Conservation (phyloP, 1,140 invertebrate species). For the Drosophila busckii region DNA sequence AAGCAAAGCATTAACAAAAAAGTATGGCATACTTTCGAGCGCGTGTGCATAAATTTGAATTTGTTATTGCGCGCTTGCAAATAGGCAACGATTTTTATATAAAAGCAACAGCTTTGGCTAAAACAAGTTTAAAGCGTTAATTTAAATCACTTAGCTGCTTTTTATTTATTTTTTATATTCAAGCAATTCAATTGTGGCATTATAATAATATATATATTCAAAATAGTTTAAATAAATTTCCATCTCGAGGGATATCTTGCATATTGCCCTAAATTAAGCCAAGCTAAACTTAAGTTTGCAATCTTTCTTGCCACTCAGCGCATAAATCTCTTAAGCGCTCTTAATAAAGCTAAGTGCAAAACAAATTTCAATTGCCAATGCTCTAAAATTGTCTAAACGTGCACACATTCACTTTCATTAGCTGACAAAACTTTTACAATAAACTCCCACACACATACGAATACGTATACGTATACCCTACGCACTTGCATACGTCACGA, state of each 20-base stretch:
- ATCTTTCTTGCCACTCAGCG: background rate
- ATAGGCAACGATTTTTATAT: slow-evolving; percentile 18
- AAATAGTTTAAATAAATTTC: too few species aligned
- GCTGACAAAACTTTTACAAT: slow-evolving; percentile 14
- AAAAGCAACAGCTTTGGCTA: too few species aligned
- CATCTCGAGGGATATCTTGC: too few species aligned
- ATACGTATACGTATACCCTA: background rate
- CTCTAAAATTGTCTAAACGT: background rate
- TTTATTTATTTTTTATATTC: too few species aligned
- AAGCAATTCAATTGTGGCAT: too few species aligned
- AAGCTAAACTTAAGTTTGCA: background rate
- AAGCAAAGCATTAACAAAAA: too few species aligned
- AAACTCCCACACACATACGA: slow-evolving; percentile 8
- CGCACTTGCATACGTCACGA: slow-evolving; percentile 23
- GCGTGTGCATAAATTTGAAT: background rate
- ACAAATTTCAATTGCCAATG: slow-evolving; percentile 12
- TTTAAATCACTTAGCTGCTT: too few species aligned
- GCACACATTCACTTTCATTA: slow-evolving; percentile 30
- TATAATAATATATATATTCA: too few species aligned
- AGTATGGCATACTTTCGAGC: slow-evolving; percentile 19
- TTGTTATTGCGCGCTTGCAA: slow-evolving; percentile 1
- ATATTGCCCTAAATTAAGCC: too few species aligned
- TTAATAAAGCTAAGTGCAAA: slow-evolving; percentile 6
- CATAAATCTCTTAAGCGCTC: too few species aligned
- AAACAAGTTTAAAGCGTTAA: too few species aligned